Conservation (phyloP, 2,113 vertebrate genomes). For the Tupaia tana region DNA sequence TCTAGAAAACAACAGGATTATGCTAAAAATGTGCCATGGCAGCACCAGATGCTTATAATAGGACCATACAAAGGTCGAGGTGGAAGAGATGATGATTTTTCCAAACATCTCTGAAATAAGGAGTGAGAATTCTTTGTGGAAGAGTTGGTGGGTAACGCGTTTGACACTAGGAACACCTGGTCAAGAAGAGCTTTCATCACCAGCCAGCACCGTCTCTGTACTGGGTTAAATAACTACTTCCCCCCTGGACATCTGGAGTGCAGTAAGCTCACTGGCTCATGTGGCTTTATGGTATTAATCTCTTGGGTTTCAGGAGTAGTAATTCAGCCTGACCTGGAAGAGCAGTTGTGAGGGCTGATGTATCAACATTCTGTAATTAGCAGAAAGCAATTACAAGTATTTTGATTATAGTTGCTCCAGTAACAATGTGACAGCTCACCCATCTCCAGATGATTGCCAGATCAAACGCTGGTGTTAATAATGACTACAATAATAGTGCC, state of each 20-base stretch:
- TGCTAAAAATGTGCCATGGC: conserved; percentile 57
- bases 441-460: not conserved
- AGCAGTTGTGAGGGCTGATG: not conserved
- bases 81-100: conserved; percentile 57
- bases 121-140: conserved; percentile 12
- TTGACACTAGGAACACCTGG: conserved; percentile 55
- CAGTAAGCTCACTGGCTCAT: conserved; percentile 29
- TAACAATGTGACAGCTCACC: not conserved
- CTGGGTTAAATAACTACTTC: conserved; percentile 45
- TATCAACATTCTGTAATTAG: not conserved
- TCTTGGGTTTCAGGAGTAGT: not conserved
- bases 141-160: conserved; percentile 8
- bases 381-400: not conserved
- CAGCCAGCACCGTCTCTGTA: conserved; percentile 25
- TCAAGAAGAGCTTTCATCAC: conserved; percentile 26
- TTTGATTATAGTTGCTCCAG: not conserved
- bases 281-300: conserved; percentile 5
- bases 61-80: not conserved
- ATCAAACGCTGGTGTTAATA: not conserved
- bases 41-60: conserved; percentile 63
- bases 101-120: conserved; percentile 59
- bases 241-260: conserved; percentile 66
- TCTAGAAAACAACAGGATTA: conserved; percentile 59
- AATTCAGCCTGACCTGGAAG: conserved; percentile 3
- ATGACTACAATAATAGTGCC: not conserved